Evolutionary conservation across 2,113 vertebrate genomes (phyloP).

Genomic region (Rhipidura dahli): DNA sequence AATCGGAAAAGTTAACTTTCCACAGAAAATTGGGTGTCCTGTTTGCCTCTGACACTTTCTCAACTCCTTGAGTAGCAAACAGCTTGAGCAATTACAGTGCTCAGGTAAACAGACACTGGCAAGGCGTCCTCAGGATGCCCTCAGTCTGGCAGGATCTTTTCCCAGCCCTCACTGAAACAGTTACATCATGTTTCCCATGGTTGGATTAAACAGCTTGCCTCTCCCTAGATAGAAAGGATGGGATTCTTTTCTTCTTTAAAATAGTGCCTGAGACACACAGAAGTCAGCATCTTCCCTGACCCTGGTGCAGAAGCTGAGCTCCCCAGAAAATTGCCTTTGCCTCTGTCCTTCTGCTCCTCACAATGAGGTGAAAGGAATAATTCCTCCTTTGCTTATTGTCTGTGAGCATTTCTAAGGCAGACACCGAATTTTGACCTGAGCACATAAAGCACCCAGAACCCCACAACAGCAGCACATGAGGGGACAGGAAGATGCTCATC

Average conservation of each 20-base stretch:
- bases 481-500: neutral
- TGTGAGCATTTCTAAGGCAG: neutral
- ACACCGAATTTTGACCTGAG: neutral
- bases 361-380: neutral
- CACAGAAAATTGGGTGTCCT: conserved; percentile 34
- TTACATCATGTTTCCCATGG: neutral
- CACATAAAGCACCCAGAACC: neutral
- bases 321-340: neutral
- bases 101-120: neutral
- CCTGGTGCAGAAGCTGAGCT: neutral
- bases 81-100: neutral
- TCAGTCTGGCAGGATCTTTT: neutral
- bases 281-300: neutral
- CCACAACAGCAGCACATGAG: neutral
- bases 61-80: neutral
- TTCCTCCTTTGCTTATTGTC: neutral
- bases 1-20: conserved; percentile 68
- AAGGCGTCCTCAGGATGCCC: neutral
- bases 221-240: neutral
- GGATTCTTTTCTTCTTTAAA: neutral
- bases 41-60: neutral
- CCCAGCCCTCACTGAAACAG: neutral
- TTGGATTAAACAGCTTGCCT: neutral
- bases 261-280: neutral
- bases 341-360: neutral